phyloP scores from a whole-genome alignment of 2,888 invertebrate genomes.

The Ichneumon xanthorius region DNA sequence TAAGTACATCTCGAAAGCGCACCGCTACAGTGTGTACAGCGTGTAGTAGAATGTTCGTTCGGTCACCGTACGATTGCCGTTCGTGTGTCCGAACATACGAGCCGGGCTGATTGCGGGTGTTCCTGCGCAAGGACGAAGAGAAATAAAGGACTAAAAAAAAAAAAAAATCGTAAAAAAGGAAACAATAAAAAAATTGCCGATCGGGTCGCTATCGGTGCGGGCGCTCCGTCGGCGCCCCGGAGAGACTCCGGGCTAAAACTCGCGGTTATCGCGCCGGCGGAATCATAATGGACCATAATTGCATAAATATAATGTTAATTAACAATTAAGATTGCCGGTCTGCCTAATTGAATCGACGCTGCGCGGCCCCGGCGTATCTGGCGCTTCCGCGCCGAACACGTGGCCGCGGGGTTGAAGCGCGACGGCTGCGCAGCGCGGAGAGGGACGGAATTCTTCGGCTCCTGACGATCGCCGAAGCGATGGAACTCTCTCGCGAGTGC shows the following conservation, averaged over 20 bases:
- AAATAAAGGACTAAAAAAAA: background rate
- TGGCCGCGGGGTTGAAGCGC: background rate
- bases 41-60: constrained; percentile 46
- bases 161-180: background rate
- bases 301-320: constrained; percentile 83
- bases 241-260: constrained; percentile 60
- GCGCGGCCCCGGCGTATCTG: background rate
- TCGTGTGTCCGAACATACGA: constrained; percentile 29
- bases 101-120: constrained; percentile 7
- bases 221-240: constrained; percentile 52
- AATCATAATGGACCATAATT: constrained; percentile 82
- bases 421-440: constrained; percentile 39
- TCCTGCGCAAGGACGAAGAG: constrained; percentile 3
- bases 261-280: constrained; percentile 75
- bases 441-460: constrained; percentile 55
- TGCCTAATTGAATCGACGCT: constrained; percentile 82
- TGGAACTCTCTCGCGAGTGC: constrained; percentile 41
- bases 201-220: constrained; percentile 22
- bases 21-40: constrained; percentile 15
- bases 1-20: constrained; percentile 34
- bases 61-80: constrained; percentile 43
- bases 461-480: constrained; percentile 46
- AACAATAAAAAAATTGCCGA: constrained; percentile 32
- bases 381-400: background rate
- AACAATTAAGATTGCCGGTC: constrained; percentile 82